phyloP scores from a whole-genome alignment of 2,888 invertebrate species.

The Temnothorax rugatulus region DNA sequence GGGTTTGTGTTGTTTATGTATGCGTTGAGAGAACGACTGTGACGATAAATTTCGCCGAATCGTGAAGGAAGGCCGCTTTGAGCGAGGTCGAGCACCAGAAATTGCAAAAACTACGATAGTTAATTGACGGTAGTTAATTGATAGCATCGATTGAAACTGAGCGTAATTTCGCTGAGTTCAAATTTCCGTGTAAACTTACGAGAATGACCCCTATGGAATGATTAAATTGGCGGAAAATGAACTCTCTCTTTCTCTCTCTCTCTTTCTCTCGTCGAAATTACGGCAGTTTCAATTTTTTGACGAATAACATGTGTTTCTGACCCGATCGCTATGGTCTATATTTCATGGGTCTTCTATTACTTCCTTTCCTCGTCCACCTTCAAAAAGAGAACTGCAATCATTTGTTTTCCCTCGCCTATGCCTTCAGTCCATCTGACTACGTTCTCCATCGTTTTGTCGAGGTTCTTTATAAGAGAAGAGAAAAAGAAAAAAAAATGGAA shows the following conservation, averaged over 20 bases:
- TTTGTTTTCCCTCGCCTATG: slow-evolving; percentile 26
- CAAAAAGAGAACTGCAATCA: slow-evolving; percentile 39
- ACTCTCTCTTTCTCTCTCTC: not conserved
- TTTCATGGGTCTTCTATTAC: slow-evolving; percentile 63
- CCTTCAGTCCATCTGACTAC: slow-evolving; percentile 35
- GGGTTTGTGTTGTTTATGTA: slow-evolving; percentile 60
- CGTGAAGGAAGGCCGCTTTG: slow-evolving; percentile 47
- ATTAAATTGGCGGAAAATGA: slow-evolving; percentile 1
- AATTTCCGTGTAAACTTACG: not conserved
- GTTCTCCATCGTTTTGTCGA: slow-evolving; percentile 51
- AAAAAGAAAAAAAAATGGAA: slow-evolving; percentile 23
- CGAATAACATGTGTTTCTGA: slow-evolving; percentile 31
- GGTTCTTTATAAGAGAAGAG: slow-evolving; percentile 59
- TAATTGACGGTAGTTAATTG: not conserved
- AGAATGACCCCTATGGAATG: not conserved
- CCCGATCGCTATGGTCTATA: slow-evolving; percentile 42
- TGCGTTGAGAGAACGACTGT: slow-evolving; percentile 57
- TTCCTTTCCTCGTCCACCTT: slow-evolving; percentile 53
- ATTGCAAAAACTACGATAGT: not conserved
- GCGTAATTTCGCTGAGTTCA: slow-evolving; percentile 28
- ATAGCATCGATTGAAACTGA: slow-evolving; percentile 7
- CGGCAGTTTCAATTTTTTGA: slow-evolving; percentile 28
- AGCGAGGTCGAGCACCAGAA: slow-evolving; percentile 2
- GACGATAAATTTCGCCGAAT: slow-evolving; percentile 61
- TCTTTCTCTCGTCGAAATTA: not conserved